Evolutionary conservation across 2,888 invertebrate genomes (phyloP).

Genomic region (Pegoplata infirma): DNA sequence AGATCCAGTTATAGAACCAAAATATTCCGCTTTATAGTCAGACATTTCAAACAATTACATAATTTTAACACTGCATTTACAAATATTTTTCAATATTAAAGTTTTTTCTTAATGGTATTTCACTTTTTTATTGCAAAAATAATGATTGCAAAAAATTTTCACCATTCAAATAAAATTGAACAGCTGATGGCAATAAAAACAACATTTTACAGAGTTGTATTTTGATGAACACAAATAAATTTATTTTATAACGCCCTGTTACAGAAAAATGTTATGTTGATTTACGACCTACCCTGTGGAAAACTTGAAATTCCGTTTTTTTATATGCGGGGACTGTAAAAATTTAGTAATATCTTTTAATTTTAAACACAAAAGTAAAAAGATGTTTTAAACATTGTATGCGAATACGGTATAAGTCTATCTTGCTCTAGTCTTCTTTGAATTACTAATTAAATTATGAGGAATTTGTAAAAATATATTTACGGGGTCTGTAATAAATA

Average conservation of each 20-base stretch:
- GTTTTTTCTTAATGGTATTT: slow-evolving; percentile 27
- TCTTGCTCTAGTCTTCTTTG: no score
- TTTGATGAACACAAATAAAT: not conserved
- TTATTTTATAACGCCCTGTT: not conserved
- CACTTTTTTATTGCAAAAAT: slow-evolving; percentile 55
- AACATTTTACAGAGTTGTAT: slow-evolving; percentile 22
- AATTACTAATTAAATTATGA: no score
- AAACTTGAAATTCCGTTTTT: no score
- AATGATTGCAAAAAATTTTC: slow-evolving; percentile 51
- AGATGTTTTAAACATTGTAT: no score
- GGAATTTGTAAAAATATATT: no score
- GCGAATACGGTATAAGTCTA: no score
- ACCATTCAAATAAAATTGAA: slow-evolving; percentile 52
- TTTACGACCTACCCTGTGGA: no score
- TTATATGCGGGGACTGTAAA: no score
- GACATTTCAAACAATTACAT: slow-evolving; percentile 51
- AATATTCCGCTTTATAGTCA: slow-evolving; percentile 61
- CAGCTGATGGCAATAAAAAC: slow-evolving; percentile 47
- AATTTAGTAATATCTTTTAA: no score
- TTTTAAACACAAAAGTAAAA: no score
- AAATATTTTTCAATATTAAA: not conserved
- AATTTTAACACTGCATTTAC: slow-evolving; percentile 13
- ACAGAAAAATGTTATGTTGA: no score
- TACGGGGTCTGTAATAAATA: no score
- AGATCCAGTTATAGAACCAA: slow-evolving; percentile 50